A percentile compares a stretch with the other conserved stretches of the same genome.
Evolutionary conservation across 1,140 invertebrate genomes (phyloP).

Genomic region (Drosophila busckii): DNA sequence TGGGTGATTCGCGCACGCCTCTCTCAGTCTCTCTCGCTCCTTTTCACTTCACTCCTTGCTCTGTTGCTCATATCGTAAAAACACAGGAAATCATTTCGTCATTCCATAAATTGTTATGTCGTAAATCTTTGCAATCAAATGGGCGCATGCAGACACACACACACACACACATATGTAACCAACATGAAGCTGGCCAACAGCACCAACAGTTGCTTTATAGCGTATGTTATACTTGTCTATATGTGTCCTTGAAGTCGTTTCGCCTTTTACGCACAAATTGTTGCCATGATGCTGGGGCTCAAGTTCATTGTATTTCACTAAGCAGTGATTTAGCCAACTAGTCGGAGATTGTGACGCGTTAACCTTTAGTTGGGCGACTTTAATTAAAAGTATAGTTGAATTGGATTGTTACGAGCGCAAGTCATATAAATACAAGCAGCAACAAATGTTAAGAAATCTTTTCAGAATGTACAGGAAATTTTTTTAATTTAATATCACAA

Average conservation of each 20-base stretch:
- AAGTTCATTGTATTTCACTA: constrained; percentile 48
- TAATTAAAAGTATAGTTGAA: no score
- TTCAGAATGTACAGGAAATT: no score
- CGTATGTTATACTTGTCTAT: background rate
- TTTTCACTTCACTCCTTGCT: background rate
- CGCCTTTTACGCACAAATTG: constrained; percentile 39
- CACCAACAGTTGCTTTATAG: constrained; percentile 14
- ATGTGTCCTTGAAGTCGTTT: constrained; percentile 49
- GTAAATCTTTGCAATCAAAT: constrained; percentile 75
- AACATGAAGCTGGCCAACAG: background rate
- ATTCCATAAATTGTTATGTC: constrained; percentile 77
- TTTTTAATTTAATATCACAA: no score
- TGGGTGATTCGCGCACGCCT: constrained; percentile 24
- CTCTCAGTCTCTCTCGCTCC: background rate
- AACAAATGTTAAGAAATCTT: no score
- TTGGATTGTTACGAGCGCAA: no score
- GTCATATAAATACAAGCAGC: no score
- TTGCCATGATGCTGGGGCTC: constrained; percentile 35
- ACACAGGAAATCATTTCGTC: constrained; percentile 76
- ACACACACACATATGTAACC: constrained; percentile 9
- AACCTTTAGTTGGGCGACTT: no score
- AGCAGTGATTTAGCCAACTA: constrained; percentile 65
- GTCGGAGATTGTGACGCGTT: constrained; percentile 16
- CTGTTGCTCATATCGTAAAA: constrained; percentile 46
- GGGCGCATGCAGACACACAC: constrained; percentile 41